A percentile compares a stretch with the other conserved stretches of the same genome.
Conservation (phyloP, 2,888 invertebrate species). For the Cheilosia grossa region DNA sequence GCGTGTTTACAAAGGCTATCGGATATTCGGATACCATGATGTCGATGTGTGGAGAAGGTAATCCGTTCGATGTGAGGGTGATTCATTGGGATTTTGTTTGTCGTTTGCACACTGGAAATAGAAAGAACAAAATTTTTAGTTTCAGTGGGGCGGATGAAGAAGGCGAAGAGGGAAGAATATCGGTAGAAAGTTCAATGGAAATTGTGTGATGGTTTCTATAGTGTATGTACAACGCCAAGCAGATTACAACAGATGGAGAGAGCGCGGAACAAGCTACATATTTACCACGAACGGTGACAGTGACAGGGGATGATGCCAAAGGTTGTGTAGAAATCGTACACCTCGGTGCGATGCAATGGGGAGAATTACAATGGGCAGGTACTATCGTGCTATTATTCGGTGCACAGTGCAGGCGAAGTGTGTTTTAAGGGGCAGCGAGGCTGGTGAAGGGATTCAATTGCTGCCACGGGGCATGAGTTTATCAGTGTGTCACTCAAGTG, state of each 20-base stretch:
- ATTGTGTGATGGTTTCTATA: constrained; percentile 8
- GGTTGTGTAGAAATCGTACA: constrained; percentile 37
- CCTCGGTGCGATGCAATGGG: constrained; percentile 10
- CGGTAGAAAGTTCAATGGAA: constrained; percentile 10
- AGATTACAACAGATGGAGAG: constrained; percentile 42
- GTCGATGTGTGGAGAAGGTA: constrained; percentile 29
- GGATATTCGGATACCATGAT: constrained; percentile 24
- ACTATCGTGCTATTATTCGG: constrained; percentile 7
- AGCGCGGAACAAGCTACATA: constrained; percentile 41
- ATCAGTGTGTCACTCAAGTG: no score
- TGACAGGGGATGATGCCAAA: constrained; percentile 41
- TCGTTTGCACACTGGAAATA: constrained; percentile 37
- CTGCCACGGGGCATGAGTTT: no score
- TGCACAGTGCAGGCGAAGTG: constrained; percentile 34
- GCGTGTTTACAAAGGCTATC: constrained; percentile 37
- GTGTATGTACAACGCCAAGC: constrained; percentile 15
- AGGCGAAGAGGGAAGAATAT: constrained; percentile 5
- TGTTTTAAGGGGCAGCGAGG: neutral
- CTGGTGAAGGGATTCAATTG: neutral
- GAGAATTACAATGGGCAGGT: constrained; percentile 33
- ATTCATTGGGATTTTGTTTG: constrained; percentile 50
- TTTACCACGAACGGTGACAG: constrained; percentile 31
- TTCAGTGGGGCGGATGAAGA: neutral
- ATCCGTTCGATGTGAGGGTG: constrained; percentile 40
- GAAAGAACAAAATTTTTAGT: neutral